phyloP scores from a whole-genome alignment of 2,113 vertebrate species.

The Aplodontia rufa region DNA sequence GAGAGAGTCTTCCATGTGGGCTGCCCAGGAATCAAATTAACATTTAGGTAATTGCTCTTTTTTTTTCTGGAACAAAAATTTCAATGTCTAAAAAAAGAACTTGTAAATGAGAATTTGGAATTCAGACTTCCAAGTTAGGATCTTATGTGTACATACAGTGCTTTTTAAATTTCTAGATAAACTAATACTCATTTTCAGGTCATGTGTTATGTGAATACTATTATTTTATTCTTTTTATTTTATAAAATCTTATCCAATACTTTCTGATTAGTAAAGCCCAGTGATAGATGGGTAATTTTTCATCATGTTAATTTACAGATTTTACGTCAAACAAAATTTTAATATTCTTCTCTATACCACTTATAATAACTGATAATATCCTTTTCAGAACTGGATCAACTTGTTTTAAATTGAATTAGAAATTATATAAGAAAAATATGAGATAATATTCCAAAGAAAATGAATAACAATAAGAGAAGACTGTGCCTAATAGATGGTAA shows the following conservation, averaged over 20 bases:
- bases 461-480: neutral
- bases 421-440: neutral
- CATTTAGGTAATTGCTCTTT: neutral
- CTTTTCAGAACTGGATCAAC: neutral
- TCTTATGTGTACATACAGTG: neutral
- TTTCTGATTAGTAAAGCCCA: neutral
- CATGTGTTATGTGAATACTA: neutral
- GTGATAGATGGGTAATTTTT: neutral
- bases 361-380: too few species aligned
- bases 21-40: neutral
- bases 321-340: neutral
- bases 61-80: neutral
- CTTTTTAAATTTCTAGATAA: neutral
- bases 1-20: neutral
- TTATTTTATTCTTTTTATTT: neutral
- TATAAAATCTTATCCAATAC: neutral
- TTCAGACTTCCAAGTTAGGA: neutral
- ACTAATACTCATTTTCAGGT: neutral
- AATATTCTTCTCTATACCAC: neutral
- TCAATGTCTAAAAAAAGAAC: neutral
- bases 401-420: neutral
- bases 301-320: neutral
- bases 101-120: neutral
- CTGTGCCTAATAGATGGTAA: neutral
- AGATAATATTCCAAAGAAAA: neutral